A percentile compares a stretch with the other conserved stretches of the same genome.
phyloP scores from a whole-genome alignment of 2,888 invertebrate species.

The Apomyelois bistriatella region DNA sequence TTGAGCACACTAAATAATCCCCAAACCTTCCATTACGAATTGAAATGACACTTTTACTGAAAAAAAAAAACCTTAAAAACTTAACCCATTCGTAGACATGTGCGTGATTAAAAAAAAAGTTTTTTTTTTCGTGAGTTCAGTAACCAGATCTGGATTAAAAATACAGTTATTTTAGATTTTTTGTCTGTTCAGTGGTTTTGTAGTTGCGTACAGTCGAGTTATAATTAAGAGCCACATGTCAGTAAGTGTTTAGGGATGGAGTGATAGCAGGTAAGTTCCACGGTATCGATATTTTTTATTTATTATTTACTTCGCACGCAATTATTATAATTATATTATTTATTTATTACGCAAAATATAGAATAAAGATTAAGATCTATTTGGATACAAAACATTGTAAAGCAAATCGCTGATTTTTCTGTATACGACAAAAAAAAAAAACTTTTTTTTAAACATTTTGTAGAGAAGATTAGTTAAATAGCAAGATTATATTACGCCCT shows the following conservation, averaged over 20 bases:
- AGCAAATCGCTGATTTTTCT: too few relatives aligned
- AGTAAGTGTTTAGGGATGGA: slow-evolving; percentile 36
- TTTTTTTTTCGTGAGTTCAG: slow-evolving; percentile 63
- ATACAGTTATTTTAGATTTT: slow-evolving; percentile 69
- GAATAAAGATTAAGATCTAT: too few relatives aligned
- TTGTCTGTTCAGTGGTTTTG: slow-evolving; percentile 67
- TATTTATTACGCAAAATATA: too few relatives aligned
- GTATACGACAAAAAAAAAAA: too few relatives aligned
- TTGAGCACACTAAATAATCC: slow-evolving; percentile 66
- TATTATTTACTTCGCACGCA: too few relatives aligned
- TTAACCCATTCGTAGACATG: slow-evolving; percentile 73
- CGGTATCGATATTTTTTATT: neutral
- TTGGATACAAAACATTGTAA: too few relatives aligned
- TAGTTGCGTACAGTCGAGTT: slow-evolving; percentile 60
- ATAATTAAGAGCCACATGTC: slow-evolving; percentile 76
- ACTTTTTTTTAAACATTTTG: too few relatives aligned
- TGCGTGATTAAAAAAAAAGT: slow-evolving; percentile 42
- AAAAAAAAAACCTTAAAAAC: too few relatives aligned
- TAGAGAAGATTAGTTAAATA: too few relatives aligned
- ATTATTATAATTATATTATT: too few relatives aligned
- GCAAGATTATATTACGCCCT: too few relatives aligned
- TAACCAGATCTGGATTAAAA: slow-evolving; percentile 73
- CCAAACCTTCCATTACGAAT: slow-evolving; percentile 73
- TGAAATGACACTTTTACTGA: slow-evolving; percentile 63
- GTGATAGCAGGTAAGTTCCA: neutral